These are phyloP conservation scores for Chelmon rostratus DNA, from an alignment of 2,797 vertebrate genomes.

Conservation along the genomic window DNA sequence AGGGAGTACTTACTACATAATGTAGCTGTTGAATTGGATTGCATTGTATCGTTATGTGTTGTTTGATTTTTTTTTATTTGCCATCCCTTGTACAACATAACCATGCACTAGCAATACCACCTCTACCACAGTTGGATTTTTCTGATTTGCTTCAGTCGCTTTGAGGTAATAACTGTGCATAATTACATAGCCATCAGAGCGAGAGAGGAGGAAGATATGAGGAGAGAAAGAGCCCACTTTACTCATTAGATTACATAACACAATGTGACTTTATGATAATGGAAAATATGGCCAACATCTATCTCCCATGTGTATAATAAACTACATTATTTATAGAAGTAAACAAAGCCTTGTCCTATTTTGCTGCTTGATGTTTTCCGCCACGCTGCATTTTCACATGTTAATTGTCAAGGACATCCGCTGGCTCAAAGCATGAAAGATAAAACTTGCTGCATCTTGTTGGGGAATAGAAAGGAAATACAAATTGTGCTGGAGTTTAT, in stretches of 20 bases:
- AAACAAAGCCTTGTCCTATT: slow-evolving; percentile 67
- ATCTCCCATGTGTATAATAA: slow-evolving; percentile 54
- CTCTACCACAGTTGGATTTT: slow-evolving; percentile 17
- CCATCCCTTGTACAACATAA: not conserved
- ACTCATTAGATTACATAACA: slow-evolving; percentile 67
- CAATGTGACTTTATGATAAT: slow-evolving; percentile 54
- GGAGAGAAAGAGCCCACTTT: slow-evolving; percentile 51
- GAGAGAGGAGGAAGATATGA: slow-evolving; percentile 20
- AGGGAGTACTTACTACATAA: not conserved
- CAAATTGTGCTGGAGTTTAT: slow-evolving; percentile 5
- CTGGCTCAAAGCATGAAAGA: slow-evolving; percentile 37
- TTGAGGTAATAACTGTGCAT: slow-evolving; percentile 54
- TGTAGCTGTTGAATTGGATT: not conserved
- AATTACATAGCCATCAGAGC: slow-evolving; percentile 61
- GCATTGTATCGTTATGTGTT: not conserved
- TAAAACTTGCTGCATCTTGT: slow-evolving; percentile 31
- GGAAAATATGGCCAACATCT: slow-evolving; percentile 49
- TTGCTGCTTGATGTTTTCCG: slow-evolving; percentile 47
- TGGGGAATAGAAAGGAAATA: slow-evolving; percentile 17
- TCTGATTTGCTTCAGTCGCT: slow-evolving; percentile 43
- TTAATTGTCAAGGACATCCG: slow-evolving; percentile 58
- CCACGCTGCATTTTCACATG: slow-evolving; percentile 43
- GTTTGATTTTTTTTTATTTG: not conserved
- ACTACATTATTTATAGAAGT: slow-evolving; percentile 64
- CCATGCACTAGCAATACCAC: not conserved